Evolutionary conservation across 2,113 vertebrate species (phyloP).

Genomic region (Nicator chloris): DNA sequence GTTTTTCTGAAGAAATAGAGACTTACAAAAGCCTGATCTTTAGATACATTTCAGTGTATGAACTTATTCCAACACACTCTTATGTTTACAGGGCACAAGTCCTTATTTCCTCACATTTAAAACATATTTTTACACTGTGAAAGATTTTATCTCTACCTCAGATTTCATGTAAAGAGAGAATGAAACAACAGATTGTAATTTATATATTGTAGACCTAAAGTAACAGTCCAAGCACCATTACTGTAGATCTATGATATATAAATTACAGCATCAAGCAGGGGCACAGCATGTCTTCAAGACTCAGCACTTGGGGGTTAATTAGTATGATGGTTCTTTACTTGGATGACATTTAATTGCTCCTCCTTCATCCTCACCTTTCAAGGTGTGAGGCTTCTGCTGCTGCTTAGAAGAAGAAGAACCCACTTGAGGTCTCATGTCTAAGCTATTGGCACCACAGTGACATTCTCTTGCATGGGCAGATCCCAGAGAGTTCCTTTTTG

Average conservation of each 20-base stretch:
- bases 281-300: background rate
- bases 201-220: background rate
- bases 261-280: background rate
- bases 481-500: background rate
- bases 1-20: background rate
- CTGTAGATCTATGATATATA: too few species aligned
- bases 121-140: background rate
- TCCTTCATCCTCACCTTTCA: background rate
- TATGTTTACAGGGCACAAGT: background rate
- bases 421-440: background rate
- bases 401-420: background rate
- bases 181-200: background rate
- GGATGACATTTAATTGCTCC: background rate
- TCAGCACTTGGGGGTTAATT: background rate
- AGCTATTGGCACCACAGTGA: background rate
- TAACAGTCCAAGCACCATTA: too few species aligned
- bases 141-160: background rate
- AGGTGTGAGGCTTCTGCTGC: background rate
- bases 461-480: background rate
- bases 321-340: background rate
- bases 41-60: fast-evolving
- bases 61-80: background rate
- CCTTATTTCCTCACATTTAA: background rate
- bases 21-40: background rate
- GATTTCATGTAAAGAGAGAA: background rate